Conservation (phyloP, 1,140 invertebrate species). For the Diprion similis region DNA sequence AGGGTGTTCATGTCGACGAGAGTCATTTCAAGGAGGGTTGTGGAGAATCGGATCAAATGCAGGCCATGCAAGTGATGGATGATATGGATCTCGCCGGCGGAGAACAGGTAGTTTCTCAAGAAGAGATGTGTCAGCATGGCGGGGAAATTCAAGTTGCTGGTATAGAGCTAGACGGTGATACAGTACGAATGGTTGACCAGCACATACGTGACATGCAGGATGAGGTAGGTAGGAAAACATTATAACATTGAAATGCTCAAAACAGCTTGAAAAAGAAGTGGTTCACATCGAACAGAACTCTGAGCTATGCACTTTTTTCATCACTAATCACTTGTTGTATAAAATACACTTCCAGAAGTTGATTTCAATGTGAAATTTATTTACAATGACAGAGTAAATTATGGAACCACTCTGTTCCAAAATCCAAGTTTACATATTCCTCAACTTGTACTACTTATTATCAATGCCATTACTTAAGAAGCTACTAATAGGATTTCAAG, state of each 20-base stretch:
- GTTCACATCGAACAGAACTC: too few relatives aligned
- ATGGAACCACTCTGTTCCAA: too few relatives aligned
- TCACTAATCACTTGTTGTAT: too few relatives aligned
- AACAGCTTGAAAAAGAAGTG: too few relatives aligned
- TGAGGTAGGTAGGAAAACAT: conserved; percentile 12
- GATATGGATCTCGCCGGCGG: conserved; percentile 50
- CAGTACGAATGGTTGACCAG: conserved; percentile 54
- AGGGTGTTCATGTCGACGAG: conserved; percentile 41
- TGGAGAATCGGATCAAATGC: conserved; percentile 46
- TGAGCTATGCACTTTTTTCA: too few relatives aligned
- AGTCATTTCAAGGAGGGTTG: conserved; percentile 39
- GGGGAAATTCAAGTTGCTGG: conserved; percentile 48
- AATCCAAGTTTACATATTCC: too few relatives aligned
- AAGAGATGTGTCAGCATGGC: conserved; percentile 51
- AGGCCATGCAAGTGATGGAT: conserved; percentile 52
- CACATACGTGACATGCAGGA: conserved; percentile 48
- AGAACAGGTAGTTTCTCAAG: conserved; percentile 52
- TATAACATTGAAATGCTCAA: conserved; percentile 3
- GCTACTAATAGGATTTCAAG: too few relatives aligned
- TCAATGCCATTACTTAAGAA: too few relatives aligned
- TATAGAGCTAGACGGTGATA: conserved; percentile 55
- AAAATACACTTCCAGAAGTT: too few relatives aligned
- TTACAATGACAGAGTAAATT: too few relatives aligned
- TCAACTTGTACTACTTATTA: too few relatives aligned
- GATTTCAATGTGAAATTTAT: too few relatives aligned